Evolutionary conservation across 23 tunicate genomes (phyloP).

Genomic region (Diplosoma virens): DNA sequence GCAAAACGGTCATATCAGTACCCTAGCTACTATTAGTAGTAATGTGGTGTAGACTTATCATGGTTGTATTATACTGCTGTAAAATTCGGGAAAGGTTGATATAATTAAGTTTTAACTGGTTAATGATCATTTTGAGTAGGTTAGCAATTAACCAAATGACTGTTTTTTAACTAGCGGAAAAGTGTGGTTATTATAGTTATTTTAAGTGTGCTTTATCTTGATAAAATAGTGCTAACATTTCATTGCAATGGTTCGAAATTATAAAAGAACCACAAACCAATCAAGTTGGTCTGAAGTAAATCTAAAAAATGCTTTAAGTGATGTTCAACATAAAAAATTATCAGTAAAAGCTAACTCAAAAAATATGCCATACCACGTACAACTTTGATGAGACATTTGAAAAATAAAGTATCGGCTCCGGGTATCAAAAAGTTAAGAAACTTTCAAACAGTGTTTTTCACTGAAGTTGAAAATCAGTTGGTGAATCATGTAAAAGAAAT

Average conservation of each 20-base stretch:
- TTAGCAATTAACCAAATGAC: too few relatives aligned
- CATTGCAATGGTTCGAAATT: neutral
- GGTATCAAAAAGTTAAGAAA: slow-evolving; percentile 8
- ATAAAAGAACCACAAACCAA: slow-evolving; percentile 11
- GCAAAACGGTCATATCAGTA: slow-evolving; percentile 4
- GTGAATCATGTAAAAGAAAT: slow-evolving; percentile 12
- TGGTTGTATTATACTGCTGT: too few relatives aligned
- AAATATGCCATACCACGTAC: slow-evolving; percentile 20
- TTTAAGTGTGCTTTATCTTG: too few relatives aligned
- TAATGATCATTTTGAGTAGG: too few relatives aligned
- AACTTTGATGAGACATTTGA: slow-evolving; percentile 13
- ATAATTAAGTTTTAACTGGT: too few relatives aligned
- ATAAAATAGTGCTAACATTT: too few relatives aligned
- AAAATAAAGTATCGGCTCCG: slow-evolving; percentile 8
- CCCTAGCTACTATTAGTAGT: neutral
- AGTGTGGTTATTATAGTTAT: too few relatives aligned
- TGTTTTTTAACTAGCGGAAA: too few relatives aligned
- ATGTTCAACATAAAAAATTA: neutral
- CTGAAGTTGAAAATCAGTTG: slow-evolving; percentile 26
- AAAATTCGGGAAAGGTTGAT: too few relatives aligned
- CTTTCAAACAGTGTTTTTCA: neutral
- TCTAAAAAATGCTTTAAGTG: slow-evolving; percentile 2
- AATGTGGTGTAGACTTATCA: too few relatives aligned
- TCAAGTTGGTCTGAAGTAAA: slow-evolving; percentile 10
- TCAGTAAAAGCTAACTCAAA: slow-evolving; percentile 10